Evolutionary conservation across 2,888 invertebrate genomes (phyloP).

Genomic region (Drosophila nr. medialis): DNA sequence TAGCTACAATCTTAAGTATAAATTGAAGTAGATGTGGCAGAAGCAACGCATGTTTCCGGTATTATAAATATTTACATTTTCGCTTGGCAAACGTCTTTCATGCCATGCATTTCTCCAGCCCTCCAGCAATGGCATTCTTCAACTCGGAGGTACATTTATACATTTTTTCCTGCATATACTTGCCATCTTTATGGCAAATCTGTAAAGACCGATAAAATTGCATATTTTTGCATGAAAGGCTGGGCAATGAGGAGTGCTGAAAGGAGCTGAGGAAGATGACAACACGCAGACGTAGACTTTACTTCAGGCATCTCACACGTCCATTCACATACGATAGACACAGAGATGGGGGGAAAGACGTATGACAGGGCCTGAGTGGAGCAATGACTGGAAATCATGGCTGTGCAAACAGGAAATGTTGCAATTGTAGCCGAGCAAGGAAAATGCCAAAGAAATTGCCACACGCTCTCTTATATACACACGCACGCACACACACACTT

Average conservation of each 20-base stretch:
- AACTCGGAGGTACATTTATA: constrained; percentile 42
- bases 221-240: constrained; percentile 74
- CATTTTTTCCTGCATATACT: constrained; percentile 6
- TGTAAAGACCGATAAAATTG: constrained; percentile 82
- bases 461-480: constrained; percentile 7
- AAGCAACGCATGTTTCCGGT: constrained; percentile 62
- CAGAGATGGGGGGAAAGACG: background rate
- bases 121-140: constrained; percentile 32
- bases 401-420: constrained; percentile 79
- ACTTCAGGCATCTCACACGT: constrained; percentile 58
- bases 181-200: constrained; percentile 54
- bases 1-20: constrained; percentile 46
- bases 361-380: constrained; percentile 8
- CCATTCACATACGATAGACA: constrained; percentile 18
- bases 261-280: constrained; percentile 7
- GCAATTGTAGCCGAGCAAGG: constrained; percentile 35
- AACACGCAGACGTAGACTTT: constrained; percentile 41
- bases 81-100: constrained; percentile 72
- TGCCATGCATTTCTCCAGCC: constrained; percentile 41
- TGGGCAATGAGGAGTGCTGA: constrained; percentile 22
- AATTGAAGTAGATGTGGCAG: constrained; percentile 55
- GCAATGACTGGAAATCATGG: constrained; percentile 74
- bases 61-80: constrained; percentile 81
- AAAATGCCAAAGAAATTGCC: constrained; percentile 37
- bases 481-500: constrained; percentile 1